These are phyloP conservation scores for Eulemur mongoz DNA, from an alignment of 2,797 vertebrate genomes.

Conservation along the genomic window DNA sequence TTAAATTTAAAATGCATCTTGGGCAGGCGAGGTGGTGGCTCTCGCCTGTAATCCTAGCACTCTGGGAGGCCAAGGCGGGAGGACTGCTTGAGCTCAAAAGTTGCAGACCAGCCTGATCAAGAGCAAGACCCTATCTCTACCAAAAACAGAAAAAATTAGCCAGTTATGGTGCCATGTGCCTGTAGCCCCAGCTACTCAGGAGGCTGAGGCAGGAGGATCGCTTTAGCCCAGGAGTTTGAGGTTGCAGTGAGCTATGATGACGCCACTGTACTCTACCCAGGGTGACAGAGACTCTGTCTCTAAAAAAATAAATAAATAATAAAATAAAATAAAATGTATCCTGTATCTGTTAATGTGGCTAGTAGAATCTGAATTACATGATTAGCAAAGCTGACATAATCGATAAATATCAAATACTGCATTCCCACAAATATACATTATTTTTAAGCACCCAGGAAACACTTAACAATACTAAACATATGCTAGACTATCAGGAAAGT, in stretches of 20 bases:
- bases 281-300: background rate
- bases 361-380: background rate
- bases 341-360: background rate
- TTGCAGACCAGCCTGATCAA: no score
- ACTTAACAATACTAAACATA: background rate
- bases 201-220: background rate
- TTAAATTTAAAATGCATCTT: no score
- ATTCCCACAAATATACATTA: background rate
- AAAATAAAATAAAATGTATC: background rate
- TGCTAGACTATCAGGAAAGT: background rate
- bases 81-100: no score
- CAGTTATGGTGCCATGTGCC: no score
- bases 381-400: background rate
- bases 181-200: no score
- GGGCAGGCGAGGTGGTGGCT: background rate
- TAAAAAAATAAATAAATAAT: background rate
- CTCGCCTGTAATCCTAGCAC: background rate
- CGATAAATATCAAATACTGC: background rate
- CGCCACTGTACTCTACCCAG: background rate
- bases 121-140: no score
- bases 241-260: background rate
- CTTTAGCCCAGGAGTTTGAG: background rate
- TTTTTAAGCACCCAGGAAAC: background rate
- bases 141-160: no score
- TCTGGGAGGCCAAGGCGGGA: background rate